A percentile compares a stretch with the other conserved stretches of the same genome.
Evolutionary conservation across 92 coral and sea anemone species (phyloP).

Genomic region (Desmophyllum pertusum): DNA sequence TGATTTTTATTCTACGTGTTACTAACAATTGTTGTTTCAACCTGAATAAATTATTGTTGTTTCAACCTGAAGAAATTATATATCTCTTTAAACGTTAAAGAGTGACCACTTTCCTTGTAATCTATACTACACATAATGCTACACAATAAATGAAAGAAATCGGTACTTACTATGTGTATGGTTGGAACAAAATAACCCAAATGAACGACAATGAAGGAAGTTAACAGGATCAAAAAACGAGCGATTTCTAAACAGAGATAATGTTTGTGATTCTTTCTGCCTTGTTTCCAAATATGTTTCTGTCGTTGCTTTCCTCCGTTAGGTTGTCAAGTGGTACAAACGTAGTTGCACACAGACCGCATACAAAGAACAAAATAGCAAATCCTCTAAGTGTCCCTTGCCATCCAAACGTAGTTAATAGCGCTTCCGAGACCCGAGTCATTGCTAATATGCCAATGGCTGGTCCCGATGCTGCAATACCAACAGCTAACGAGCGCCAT

Average conservation of each 20-base stretch:
- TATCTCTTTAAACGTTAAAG: too few relatives aligned
- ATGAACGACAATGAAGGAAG: slow-evolving; percentile 43
- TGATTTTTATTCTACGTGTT: too few relatives aligned
- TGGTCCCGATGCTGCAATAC: slow-evolving; percentile 57
- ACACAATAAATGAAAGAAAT: too few relatives aligned
- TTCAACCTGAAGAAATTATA: too few relatives aligned
- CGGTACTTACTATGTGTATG: slow-evolving; percentile 51
- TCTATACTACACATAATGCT: too few relatives aligned
- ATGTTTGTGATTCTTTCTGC: neutral
- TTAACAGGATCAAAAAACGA: slow-evolving; percentile 33
- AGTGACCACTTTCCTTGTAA: too few relatives aligned
- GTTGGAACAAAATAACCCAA: slow-evolving; percentile 39
- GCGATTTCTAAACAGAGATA: slow-evolving; percentile 34
- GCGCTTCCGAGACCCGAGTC: slow-evolving; percentile 49
- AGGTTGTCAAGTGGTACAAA: slow-evolving; percentile 11
- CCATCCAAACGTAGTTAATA: slow-evolving; percentile 53
- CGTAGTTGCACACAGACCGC: slow-evolving; percentile 29
- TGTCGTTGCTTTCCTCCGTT: neutral
- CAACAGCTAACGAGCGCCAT: slow-evolving; percentile 65
- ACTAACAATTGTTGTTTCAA: too few relatives aligned
- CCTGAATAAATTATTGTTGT: too few relatives aligned
- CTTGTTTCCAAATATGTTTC: neutral
- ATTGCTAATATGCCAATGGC: slow-evolving; percentile 56
- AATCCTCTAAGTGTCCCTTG: slow-evolving; percentile 59
- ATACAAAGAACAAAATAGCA: slow-evolving; percentile 36